Conservation (phyloP, 2,113 vertebrate species). For the Neotoma lepida region DNA sequence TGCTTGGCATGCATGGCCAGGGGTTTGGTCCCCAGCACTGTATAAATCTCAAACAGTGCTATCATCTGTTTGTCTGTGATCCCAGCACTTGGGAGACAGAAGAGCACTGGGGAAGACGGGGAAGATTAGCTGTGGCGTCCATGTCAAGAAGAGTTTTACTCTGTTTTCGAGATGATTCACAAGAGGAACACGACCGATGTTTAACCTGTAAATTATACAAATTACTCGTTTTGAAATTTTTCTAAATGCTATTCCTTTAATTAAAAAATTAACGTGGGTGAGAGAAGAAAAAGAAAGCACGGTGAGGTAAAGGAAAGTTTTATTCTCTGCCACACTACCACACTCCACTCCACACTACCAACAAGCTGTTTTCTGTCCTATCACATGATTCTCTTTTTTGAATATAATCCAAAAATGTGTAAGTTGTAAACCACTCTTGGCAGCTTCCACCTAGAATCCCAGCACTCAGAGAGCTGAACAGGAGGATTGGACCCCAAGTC, state of each 20-base stretch:
- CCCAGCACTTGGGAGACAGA: not conserved
- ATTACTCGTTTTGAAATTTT: not conserved
- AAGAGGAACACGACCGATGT: slow-evolving; percentile 28
- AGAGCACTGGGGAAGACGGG: not conserved
- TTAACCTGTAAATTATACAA: slow-evolving; percentile 4
- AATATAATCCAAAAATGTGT: slow-evolving; percentile 26
- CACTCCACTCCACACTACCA: not conserved
- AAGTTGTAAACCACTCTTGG: not conserved
- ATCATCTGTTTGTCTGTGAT: not conserved
- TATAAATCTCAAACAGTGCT: not conserved
- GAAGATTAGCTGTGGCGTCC: not conserved
- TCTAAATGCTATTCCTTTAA: slow-evolving; percentile 37
- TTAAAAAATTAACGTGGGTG: not conserved
- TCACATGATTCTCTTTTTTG: not conserved
- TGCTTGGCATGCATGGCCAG: not conserved
- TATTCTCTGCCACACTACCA: no score
- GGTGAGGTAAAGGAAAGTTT: not conserved
- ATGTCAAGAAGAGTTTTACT: slow-evolving; percentile 51
- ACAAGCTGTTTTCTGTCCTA: not conserved
- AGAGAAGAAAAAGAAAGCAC: not conserved
- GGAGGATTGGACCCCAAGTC: no score
- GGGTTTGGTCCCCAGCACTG: not conserved
- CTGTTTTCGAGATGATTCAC: slow-evolving; percentile 6
- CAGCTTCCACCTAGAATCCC: not conserved
- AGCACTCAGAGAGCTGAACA: not conserved